Conservation (phyloP, 1,140 invertebrate species). For the Lepidurus couesii region DNA sequence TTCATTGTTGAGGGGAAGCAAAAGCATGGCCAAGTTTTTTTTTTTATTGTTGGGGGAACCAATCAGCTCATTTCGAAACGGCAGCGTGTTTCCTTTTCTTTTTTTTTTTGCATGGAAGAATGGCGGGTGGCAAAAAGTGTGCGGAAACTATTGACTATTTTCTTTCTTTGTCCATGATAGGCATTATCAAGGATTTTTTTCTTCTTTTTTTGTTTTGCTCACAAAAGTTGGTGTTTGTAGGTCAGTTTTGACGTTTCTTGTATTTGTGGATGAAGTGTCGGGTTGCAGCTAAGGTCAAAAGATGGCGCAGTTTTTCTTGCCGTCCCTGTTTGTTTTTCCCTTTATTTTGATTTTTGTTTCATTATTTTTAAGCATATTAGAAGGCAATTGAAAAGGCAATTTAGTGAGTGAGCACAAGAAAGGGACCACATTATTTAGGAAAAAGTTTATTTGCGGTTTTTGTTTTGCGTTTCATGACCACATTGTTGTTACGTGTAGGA, state of each 20-base stretch:
- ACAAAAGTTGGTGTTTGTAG: not conserved
- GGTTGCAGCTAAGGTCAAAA: not conserved
- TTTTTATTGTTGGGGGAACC: conserved; percentile 20
- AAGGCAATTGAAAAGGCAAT: not conserved
- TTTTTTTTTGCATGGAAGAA: conserved; percentile 19
- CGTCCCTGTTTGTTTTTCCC: conserved; percentile 13
- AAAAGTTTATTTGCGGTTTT: not conserved
- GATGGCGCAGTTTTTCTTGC: not conserved
- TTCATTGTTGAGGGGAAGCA: conserved; percentile 17
- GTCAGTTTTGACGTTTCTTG: not conserved
- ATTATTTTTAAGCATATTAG: not conserved
- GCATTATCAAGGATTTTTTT: not conserved
- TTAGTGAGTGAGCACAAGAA: not conserved
- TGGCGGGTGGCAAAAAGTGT: not conserved
- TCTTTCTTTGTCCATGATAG: not conserved
- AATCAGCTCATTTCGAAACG: not conserved
- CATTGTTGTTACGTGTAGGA: not conserved
- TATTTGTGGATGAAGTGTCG: not conserved
- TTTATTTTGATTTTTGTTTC: conserved; percentile 6
- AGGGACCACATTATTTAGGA: not conserved
- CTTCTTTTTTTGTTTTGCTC: not conserved
- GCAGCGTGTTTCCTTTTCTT: not conserved
- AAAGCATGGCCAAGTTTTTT: conserved; percentile 2
- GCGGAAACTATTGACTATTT: not conserved
- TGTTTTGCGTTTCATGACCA: not conserved